Percentiles rank a stretch among this genome's conserved stretches.
Evolutionary conservation across 1,140 invertebrate genomes (phyloP).

Genomic region (Drosophila rhopaloa): DNA sequence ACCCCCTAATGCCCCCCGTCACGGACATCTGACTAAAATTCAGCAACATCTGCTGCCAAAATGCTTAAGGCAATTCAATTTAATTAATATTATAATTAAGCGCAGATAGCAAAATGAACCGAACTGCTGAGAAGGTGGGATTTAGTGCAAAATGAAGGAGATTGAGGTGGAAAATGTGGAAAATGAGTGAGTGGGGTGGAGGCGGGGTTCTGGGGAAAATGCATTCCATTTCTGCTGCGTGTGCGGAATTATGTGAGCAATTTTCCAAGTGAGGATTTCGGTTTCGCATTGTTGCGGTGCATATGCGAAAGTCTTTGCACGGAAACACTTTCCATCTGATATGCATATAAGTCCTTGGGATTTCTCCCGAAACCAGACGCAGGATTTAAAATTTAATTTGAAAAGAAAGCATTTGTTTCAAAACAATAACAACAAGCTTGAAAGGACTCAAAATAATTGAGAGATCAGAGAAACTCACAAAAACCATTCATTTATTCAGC

Average conservation of each 20-base stretch:
- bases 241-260: constrained; percentile 35
- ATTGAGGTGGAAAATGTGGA: neutral
- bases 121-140: constrained; percentile 8
- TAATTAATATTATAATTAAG: constrained; percentile 68
- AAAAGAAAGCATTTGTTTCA: neutral
- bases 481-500: no score
- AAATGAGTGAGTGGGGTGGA: neutral
- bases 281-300: constrained; percentile 10
- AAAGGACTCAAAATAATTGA: neutral
- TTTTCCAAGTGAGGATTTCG: constrained; percentile 28
- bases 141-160: neutral
- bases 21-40: neutral
- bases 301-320: constrained; percentile 32
- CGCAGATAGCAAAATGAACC: constrained; percentile 32
- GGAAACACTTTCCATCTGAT: neutral
- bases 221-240: constrained; percentile 38
- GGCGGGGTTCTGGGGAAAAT: neutral
- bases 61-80: constrained; percentile 51
- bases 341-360: constrained; percentile 14
- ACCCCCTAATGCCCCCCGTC: neutral
- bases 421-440: neutral
- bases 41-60: constrained; percentile 25
- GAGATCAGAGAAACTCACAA: no score
- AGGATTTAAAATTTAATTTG: neutral
- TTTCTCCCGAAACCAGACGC: neutral